Evolutionary conservation across 2,797 vertebrate species (phyloP), one percentile per base, ranked within the genome.

Genomic region (Acipenser oxyrinchus): DNA sequence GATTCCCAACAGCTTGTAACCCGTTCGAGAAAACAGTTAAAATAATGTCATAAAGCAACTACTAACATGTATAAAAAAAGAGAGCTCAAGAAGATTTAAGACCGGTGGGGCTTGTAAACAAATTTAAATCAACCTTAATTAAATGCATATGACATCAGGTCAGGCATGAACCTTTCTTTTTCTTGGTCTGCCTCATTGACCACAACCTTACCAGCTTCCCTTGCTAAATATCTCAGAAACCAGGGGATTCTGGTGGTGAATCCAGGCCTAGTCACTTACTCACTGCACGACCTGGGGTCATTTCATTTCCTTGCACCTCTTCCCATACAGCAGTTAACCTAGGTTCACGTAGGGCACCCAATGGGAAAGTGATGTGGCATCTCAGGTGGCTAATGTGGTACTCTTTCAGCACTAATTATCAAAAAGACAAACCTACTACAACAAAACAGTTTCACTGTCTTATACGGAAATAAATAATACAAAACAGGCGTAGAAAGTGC

Each of bases 301-400:
- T 74, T 86, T 91, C 87, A 91, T 91, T 91, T 91, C 90, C 90
- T 89, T 77, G 77, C 88, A 87, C 79, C 88, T 89, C 84, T 88
- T 86, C 55, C 78, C 87, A 89, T 84, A 88, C 88, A 81, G 82
- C 76, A 75, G 89, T 91, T 89, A 91, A 91, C 81, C 13, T 58
- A 12, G 69, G 75, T 74, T 72, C 66, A 79, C 76, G 82, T 80
- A 82, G 83, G 87, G 84, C 75, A 66, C 73, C 75, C 75, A 68
- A 73, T 37, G 23, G 0, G 2, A 37, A 37, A 37, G 23, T 2
- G 23, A 37, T 37, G 23, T 37, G 23, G 23, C 23, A 37, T 4
- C 23, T 37, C 23, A 37, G 23, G 23, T 2, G 23, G 23, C 23
- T 37, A 37, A 37, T 37, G 4, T 37, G 23, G 23, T 37, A 37